These are phyloP conservation scores for Parelbella ahira DNA, from an alignment of 2,888 invertebrate species.

Conservation along the genomic window DNA sequence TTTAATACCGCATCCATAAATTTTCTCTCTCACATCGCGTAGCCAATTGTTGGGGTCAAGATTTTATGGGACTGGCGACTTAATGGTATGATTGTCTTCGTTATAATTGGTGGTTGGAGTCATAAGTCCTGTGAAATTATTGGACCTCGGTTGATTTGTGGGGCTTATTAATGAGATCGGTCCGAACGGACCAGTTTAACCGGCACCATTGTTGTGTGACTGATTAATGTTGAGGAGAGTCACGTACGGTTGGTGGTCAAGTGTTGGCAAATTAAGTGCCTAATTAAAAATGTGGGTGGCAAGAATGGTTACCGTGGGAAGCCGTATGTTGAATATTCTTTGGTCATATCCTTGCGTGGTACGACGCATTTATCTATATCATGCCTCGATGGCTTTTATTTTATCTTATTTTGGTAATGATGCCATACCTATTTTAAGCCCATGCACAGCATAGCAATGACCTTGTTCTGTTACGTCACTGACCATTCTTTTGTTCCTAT, in stretches of 20 bases:
- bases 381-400: no score
- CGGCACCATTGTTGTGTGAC: constrained; percentile 13
- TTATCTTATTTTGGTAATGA: no score
- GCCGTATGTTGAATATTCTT: no score
- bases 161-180: constrained; percentile 19
- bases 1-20: constrained; percentile 40
- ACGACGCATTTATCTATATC: no score
- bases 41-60: constrained; percentile 50
- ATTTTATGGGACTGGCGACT: constrained; percentile 51
- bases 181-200: constrained; percentile 14
- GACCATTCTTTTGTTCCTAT: no score
- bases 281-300: constrained; percentile 12
- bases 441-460: no score
- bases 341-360: no score
- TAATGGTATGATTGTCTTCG: constrained; percentile 75
- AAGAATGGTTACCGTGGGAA: no score
- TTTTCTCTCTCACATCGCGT: constrained; percentile 26
- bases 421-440: no score
- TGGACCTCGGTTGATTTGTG: constrained; percentile 38
- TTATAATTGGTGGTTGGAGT: constrained; percentile 68
- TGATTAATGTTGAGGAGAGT: constrained; percentile 2
- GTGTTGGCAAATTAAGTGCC: constrained; percentile 11
- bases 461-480: no score
- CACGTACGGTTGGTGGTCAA: constrained; percentile 5
- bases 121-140: constrained; percentile 64